These are phyloP conservation scores for Sicus ferrugineus DNA, from an alignment of 2,888 invertebrate genomes.

Conservation along the genomic window DNA sequence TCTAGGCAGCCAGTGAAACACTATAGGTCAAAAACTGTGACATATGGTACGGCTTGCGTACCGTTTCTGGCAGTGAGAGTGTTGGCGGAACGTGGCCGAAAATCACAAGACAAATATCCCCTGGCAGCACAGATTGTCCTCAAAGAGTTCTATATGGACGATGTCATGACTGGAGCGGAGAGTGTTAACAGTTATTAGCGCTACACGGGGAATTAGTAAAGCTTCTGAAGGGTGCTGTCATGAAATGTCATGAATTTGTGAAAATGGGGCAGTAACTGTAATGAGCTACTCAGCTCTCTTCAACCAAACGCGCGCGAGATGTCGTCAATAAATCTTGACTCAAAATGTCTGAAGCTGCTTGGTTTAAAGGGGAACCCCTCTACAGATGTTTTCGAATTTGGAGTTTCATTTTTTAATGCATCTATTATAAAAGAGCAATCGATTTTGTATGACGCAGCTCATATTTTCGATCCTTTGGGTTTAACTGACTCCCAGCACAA, in stretches of 20 bases:
- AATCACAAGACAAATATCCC: slow-evolving; percentile 36
- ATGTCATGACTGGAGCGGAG: slow-evolving; percentile 40
- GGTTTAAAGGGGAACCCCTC: slow-evolving; percentile 19
- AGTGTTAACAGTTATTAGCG: slow-evolving; percentile 17
- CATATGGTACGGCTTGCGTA: slow-evolving; percentile 38
- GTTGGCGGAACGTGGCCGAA: slow-evolving; percentile 39
- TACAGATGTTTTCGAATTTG: slow-evolving; percentile 11
- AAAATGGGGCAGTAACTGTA: slow-evolving; percentile 16
- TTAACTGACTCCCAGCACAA: slow-evolving; percentile 40
- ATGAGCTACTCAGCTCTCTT: not conserved
- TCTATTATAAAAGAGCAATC: not conserved
- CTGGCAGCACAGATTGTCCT: slow-evolving; percentile 36
- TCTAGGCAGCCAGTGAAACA: too few relatives aligned
- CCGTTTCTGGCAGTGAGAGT: slow-evolving; percentile 38
- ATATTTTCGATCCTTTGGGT: slow-evolving; percentile 45
- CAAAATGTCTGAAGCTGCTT: slow-evolving; percentile 18
- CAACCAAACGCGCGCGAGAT: slow-evolving; percentile 19
- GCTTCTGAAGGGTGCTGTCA: slow-evolving; percentile 5
- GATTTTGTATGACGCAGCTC: not conserved
- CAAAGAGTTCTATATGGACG: slow-evolving; percentile 46
- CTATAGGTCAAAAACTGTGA: slow-evolving; percentile 36
- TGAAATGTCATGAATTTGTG: slow-evolving; percentile 22
- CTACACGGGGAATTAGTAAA: not conserved
- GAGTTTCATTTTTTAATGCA: not conserved
- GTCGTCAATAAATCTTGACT: not conserved